Evolutionary conservation across 2,888 invertebrate species (phyloP).

Genomic region (Anaspis maculata): DNA sequence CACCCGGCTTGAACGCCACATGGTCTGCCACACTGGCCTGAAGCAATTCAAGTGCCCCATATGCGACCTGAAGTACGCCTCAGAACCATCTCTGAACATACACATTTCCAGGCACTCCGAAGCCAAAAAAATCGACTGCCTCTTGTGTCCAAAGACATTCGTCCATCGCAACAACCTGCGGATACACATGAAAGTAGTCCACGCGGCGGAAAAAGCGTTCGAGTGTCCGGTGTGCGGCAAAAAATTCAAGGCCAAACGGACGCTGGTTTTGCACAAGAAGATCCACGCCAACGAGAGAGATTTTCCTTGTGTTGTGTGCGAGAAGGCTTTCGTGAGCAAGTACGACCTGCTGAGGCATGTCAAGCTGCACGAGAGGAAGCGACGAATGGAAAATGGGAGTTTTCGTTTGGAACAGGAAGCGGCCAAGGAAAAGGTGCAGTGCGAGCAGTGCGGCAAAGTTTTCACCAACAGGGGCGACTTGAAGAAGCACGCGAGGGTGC

Average conservation of each 20-base stretch:
- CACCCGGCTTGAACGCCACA: no score
- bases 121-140: slow-evolving; percentile 18
- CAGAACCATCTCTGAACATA: slow-evolving; percentile 16
- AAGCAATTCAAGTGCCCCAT: slow-evolving; percentile 18
- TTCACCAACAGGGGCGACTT: no score
- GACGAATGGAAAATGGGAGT: slow-evolving; percentile 17
- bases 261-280: slow-evolving; percentile 19
- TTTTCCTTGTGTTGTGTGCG: slow-evolving; percentile 21
- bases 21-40: slow-evolving; percentile 15
- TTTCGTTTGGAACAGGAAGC: slow-evolving; percentile 19
- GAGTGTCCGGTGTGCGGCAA: slow-evolving; percentile 19
- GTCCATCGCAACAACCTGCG: slow-evolving; percentile 20
- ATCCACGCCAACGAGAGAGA: slow-evolving; percentile 21
- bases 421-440: slow-evolving; percentile 17
- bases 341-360: slow-evolving; percentile 20
- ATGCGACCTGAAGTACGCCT: slow-evolving; percentile 18
- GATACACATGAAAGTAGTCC: slow-evolving; percentile 20
- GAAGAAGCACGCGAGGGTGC: no score
- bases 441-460: no score
- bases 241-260: slow-evolving; percentile 20
- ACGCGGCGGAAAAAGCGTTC: slow-evolving; percentile 16
- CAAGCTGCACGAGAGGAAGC: slow-evolving; percentile 19
- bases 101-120: slow-evolving; percentile 19
- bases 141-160: slow-evolving; percentile 21
- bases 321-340: slow-evolving; percentile 22